phyloP scores from a whole-genome alignment of 2,888 invertebrate genomes.

The Drosophila demipolita region DNA sequence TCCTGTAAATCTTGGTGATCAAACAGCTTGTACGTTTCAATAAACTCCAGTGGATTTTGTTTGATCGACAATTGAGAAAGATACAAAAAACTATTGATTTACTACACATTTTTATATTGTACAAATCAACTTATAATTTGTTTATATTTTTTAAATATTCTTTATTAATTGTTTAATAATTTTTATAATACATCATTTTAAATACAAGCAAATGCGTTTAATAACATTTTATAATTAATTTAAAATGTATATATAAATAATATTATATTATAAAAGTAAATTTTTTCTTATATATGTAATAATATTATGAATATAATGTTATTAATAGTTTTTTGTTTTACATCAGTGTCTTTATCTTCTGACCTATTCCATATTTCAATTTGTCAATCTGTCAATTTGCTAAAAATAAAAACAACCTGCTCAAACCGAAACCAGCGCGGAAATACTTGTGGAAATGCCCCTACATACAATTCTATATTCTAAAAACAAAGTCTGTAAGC shows the following conservation, averaged over 20 bases:
- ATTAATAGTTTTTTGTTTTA: too few species aligned
- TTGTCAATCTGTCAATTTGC: too few species aligned
- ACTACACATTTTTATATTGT: neutral
- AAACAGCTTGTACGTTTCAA: conserved; percentile 28
- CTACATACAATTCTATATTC: neutral
- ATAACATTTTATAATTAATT: neutral
- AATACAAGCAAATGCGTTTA: neutral
- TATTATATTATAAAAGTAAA: too few species aligned
- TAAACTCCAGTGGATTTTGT: conserved; percentile 8
- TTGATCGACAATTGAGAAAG: neutral
- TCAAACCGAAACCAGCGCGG: too few species aligned
- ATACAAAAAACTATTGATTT: neutral
- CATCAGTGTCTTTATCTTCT: too few species aligned
- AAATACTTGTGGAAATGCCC: neutral
- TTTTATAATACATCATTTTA: too few species aligned
- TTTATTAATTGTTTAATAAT: neutral
- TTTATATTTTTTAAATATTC: too few species aligned
- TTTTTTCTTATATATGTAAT: too few species aligned
- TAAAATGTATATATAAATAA: too few species aligned
- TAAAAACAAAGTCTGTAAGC: neutral
- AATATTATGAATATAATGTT: too few species aligned
- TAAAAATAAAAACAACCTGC: too few species aligned
- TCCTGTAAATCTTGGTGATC: conserved; percentile 23
- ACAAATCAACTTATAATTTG: neutral
- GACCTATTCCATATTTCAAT: too few species aligned